Evolutionary conservation across 2,888 invertebrate species (phyloP), one percentile per base, ranked within the genome.

Genomic region (Amiota mariae): DNA sequence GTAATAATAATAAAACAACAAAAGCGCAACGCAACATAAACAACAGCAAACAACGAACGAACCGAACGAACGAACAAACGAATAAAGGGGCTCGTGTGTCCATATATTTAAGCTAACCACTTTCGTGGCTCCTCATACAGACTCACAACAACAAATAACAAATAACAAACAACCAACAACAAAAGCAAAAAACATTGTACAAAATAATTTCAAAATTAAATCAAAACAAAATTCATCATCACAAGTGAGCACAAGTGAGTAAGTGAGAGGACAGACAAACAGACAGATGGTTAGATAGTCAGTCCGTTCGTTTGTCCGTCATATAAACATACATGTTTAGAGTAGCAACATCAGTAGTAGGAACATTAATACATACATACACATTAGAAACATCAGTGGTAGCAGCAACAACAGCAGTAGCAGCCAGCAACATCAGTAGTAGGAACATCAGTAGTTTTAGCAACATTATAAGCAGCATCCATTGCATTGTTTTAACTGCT

Each of bases 121-220:
- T 24, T 11, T 63, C 4, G 36, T 20, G 20, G 61, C 36, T 24
- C 61, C 61, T 57, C 57, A 8, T 12, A 4, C 11, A n/a, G 15
- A n/a, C n/a, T 13, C 54, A 8, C n/a, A 54, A 54, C 54, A 54
- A 12, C 20, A 15, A 24, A 24, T n/a, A n/a, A n/a, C n/a, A n/a
- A n/a, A n/a, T n/a, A n/a, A n/a, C n/a, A n/a, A n/a, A n/a, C n/a
- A n/a, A 24, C 24, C 59, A 46, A 36, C n/a, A 68, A 20, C 49
- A 36, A 36, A 24, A 24, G 3, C n/a, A 36, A 36, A 36, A 36
- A 36, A 36, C 36, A 36, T 36, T 49, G 74, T 67, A 46, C 76
- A 80, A 81, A 79, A 82, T 80, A 79, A 83, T 85, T 78, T 77
- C 18, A 71, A 82, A 85, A 83, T 85, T 79, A 85, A 83, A 83